phyloP scores from a whole-genome alignment of 2,888 invertebrate genomes.

The Aphrophora alni region DNA sequence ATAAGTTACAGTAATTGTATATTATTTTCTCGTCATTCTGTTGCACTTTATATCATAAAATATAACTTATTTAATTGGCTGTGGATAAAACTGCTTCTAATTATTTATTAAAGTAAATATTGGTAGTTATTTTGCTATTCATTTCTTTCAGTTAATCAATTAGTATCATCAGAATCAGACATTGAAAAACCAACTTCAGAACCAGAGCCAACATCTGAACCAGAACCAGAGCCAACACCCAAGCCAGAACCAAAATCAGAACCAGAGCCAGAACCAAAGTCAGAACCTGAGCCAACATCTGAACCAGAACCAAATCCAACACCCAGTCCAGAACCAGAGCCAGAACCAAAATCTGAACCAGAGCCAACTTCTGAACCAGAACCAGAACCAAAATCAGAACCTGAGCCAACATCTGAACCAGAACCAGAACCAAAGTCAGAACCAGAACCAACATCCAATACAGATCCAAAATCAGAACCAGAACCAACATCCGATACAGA shows the following conservation, averaged over 20 bases:
- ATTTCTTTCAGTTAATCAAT: neutral
- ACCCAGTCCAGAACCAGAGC: slow-evolving; percentile 50
- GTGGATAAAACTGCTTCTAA: too few species aligned
- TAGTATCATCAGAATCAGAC: slow-evolving; percentile 52
- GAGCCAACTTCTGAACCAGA: slow-evolving; percentile 50
- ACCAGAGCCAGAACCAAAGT: slow-evolving; percentile 47
- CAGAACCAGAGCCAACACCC: slow-evolving; percentile 53
- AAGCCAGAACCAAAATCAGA: slow-evolving; percentile 43
- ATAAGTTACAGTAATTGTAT: too few species aligned
- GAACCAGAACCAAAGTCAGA: slow-evolving; percentile 43
- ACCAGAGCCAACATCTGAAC: slow-evolving; percentile 44
- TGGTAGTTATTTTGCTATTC: too few species aligned
- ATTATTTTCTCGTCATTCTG: too few species aligned
- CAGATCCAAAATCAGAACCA: slow-evolving; percentile 48
- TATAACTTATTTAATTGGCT: too few species aligned
- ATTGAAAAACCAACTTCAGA: slow-evolving; percentile 51
- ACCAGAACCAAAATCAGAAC: slow-evolving; percentile 52
- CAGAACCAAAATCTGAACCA: slow-evolving; percentile 47
- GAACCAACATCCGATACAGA: slow-evolving; percentile 47
- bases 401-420: slow-evolving; percentile 45
- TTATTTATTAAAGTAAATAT: too few species aligned
- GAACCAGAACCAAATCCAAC: slow-evolving; percentile 45
- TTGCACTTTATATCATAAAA: too few species aligned
- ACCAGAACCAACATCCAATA: slow-evolving; percentile 51
- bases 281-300: slow-evolving; percentile 52